Conservation (phyloP, 2,888 invertebrate genomes). For the Andricus curvator region DNA sequence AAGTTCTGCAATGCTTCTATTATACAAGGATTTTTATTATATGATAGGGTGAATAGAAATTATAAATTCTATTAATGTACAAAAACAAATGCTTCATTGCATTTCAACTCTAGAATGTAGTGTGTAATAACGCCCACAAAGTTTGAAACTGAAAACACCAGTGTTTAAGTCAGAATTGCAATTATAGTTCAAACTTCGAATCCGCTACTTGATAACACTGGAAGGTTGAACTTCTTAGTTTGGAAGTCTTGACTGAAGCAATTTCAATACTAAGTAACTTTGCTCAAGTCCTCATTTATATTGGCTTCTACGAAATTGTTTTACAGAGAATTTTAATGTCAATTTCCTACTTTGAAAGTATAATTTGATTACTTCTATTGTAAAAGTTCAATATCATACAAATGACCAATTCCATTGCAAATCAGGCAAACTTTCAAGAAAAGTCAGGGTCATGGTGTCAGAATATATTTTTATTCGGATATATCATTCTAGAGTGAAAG, state of each 20-base stretch:
- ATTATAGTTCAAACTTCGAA: constrained; percentile 32
- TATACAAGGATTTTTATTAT: background rate
- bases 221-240: constrained; percentile 29
- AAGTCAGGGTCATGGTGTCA: too few relatives aligned
- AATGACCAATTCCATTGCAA: too few relatives aligned
- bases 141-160: constrained; percentile 20
- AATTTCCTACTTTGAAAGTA: background rate
- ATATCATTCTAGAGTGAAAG: too few relatives aligned
- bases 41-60: too few relatives aligned
- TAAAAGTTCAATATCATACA: too few relatives aligned
- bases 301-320: constrained; percentile 18
- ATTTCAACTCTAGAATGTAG: background rate
- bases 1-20: background rate
- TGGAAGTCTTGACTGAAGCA: constrained; percentile 33
- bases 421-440: too few relatives aligned
- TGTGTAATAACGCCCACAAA: constrained; percentile 13
- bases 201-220: constrained; percentile 31
- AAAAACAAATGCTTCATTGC: too few relatives aligned
- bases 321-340: constrained; percentile 9
- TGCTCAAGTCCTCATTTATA: constrained; percentile 24
- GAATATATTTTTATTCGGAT: too few relatives aligned
- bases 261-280: constrained; percentile 40
- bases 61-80: too few relatives aligned
- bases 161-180: constrained; percentile 29
- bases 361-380: too few relatives aligned